Percentiles rank a stretch among this genome's conserved stretches.
phyloP scores from a whole-genome alignment of 2,888 invertebrate genomes.

The Acanthosepion pharaonis region DNA sequence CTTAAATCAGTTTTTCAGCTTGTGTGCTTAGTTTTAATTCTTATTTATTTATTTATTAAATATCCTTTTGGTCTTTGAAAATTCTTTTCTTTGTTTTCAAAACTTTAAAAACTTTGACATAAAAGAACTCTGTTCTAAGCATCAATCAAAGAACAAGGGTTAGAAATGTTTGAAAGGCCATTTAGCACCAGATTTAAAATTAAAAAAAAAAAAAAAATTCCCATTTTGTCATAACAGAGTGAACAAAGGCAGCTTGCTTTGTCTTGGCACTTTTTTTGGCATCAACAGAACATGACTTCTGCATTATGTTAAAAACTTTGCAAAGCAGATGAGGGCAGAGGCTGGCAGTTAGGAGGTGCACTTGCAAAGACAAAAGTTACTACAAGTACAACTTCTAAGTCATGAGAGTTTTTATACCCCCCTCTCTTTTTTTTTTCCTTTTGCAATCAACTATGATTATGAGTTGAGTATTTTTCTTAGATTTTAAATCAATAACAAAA shows the following conservation, averaged over 20 bases:
- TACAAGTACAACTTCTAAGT: neutral
- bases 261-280: neutral
- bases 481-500: neutral
- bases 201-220: no score
- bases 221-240: neutral
- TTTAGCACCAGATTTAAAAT: neutral
- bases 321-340: neutral
- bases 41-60: conserved; percentile 21
- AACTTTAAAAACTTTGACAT: neutral
- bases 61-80: neutral
- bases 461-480: neutral
- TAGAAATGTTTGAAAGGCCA: neutral
- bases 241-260: neutral
- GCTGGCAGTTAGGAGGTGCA: neutral
- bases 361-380: neutral
- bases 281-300: conserved; percentile 20
- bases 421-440: neutral
- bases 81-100: neutral
- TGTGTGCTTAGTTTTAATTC: neutral
- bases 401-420: neutral
- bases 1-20: conserved; percentile 18
- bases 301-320: neutral
- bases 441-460: neutral
- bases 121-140: neutral
- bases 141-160: neutral